Conservation (phyloP, 2,797 vertebrate genomes). For the Eulemur albifrons region DNA sequence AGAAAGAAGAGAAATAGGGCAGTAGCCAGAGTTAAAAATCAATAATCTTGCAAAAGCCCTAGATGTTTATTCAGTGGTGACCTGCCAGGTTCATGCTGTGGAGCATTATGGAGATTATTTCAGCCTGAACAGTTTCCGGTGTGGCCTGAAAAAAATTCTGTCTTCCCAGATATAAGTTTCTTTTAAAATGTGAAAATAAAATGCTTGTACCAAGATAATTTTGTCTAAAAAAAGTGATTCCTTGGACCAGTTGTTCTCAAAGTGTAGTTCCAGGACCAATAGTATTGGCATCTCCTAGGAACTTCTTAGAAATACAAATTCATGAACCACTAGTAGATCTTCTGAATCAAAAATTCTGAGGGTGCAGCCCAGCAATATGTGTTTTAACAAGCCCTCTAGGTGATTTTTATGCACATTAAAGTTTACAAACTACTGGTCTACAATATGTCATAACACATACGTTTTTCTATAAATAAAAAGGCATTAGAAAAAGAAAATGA, state of each 20-base stretch:
- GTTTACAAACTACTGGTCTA: background rate
- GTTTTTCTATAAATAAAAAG: background rate
- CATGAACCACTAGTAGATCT: background rate
- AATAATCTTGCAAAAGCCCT: background rate
- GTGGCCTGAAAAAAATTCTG: background rate
- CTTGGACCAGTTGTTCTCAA: background rate
- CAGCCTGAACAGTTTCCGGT: background rate
- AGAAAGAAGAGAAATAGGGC: background rate
- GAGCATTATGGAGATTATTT: background rate
- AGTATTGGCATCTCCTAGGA: background rate
- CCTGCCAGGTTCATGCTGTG: background rate
- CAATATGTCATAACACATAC: background rate
- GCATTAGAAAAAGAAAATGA: background rate
- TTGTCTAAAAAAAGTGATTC: background rate
- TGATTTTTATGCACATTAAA: background rate
- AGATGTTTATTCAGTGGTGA: background rate
- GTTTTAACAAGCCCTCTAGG: background rate
- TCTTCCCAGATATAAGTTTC: background rate
- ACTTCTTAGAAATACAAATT: background rate
- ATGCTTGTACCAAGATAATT: background rate
- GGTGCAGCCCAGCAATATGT: background rate
- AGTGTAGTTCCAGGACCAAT: background rate
- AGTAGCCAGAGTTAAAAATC: background rate
- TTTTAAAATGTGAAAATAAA: background rate
- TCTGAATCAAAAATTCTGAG: background rate